A percentile compares a stretch with the other conserved stretches of the same genome.
These are phyloP conservation scores for Yponomeuta evonymella DNA, from an alignment of 2,888 invertebrate species.

Conservation along the genomic window DNA sequence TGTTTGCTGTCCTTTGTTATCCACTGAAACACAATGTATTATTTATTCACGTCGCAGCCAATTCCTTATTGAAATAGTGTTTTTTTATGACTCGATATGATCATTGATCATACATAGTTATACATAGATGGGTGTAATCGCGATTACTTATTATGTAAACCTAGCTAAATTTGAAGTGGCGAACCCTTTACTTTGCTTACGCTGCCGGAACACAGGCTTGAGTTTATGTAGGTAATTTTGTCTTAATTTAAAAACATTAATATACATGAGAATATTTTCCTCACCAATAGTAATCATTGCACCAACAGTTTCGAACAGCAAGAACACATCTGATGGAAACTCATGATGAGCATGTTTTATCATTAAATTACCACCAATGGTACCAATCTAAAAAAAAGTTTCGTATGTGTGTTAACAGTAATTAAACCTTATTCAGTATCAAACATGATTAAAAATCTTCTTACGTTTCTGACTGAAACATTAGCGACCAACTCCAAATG, in stretches of 20 bases:
- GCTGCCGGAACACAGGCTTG: no score
- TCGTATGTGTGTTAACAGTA: neutral
- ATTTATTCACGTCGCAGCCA: neutral
- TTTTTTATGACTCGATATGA: no score
- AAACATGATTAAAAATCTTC: conserved; percentile 25
- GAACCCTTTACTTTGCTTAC: neutral
- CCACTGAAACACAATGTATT: neutral
- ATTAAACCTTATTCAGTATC: neutral
- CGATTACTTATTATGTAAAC: no score
- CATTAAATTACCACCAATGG: conserved; percentile 81
- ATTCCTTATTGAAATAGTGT: neutral
- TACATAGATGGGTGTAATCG: no score
- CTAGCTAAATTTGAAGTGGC: neutral
- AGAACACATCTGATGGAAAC: conserved; percentile 85
- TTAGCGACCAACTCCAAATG: conserved; percentile 84
- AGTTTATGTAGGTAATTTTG: neutral
- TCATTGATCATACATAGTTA: neutral
- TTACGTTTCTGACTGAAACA: conserved; percentile 83
- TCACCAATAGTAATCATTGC: conserved; percentile 58
- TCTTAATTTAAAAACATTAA: neutral
- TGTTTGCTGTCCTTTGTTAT: neutral
- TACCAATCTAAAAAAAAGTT: conserved; percentile 75
- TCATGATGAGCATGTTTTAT: conserved; percentile 81
- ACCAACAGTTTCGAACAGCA: conserved; percentile 76
- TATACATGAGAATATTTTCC: conserved; percentile 15